phyloP scores from a whole-genome alignment of 1,140 invertebrate genomes.

The Vanessa tameamea region DNA sequence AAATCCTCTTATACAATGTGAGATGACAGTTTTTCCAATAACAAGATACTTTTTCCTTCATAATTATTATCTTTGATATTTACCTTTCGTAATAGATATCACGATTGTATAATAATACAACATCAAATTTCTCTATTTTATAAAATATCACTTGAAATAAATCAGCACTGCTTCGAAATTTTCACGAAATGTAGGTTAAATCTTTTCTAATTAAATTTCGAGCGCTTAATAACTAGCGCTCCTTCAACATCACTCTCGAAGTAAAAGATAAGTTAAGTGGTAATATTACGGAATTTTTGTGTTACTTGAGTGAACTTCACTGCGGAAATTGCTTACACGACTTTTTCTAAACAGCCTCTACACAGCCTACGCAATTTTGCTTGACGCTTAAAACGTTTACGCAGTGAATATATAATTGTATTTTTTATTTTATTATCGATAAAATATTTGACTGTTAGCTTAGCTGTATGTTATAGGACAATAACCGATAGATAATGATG shows the following conservation, averaged over 20 bases:
- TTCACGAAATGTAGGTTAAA: neutral
- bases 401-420: neutral
- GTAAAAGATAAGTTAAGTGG: slow-evolving; percentile 29
- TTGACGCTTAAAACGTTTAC: slow-evolving; percentile 3
- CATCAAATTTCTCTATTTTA: too few species aligned
- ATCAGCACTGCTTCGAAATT: neutral
- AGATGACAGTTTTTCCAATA: too few species aligned
- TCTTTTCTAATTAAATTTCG: neutral
- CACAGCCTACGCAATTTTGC: neutral
- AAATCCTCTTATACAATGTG: too few species aligned
- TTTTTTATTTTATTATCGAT: neutral
- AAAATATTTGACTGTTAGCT: too few species aligned
- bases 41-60: too few species aligned
- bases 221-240: neutral
- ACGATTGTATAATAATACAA: too few species aligned
- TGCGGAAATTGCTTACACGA: slow-evolving; percentile 16
- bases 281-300: slow-evolving; percentile 27
- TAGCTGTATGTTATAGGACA: too few species aligned
- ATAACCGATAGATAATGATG: too few species aligned
- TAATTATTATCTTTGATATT: too few species aligned
- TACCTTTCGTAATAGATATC: too few species aligned
- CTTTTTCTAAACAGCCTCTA: slow-evolving; percentile 16
- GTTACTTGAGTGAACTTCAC: slow-evolving; percentile 21
- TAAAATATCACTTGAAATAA: neutral
- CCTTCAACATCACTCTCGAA: slow-evolving; percentile 4